phyloP scores from a whole-genome alignment of 2,113 vertebrate genomes.

The Melanotaenia duboulayi region DNA sequence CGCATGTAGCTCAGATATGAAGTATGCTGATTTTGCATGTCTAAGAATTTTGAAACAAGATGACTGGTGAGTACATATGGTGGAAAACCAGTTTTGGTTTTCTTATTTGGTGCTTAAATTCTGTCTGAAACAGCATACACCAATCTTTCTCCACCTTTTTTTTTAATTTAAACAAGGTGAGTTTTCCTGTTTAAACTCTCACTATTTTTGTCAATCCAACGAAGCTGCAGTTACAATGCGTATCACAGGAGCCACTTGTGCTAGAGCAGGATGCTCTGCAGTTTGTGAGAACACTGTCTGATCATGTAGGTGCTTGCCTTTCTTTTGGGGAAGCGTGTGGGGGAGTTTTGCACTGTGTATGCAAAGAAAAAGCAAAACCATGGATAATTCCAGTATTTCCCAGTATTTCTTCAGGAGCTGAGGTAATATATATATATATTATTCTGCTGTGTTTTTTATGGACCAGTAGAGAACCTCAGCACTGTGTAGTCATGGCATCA shows the following conservation, averaged over 20 bases:
- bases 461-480: conserved; percentile 17
- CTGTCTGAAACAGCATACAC: background rate
- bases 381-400: conserved; percentile 27
- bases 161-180: conserved; percentile 17
- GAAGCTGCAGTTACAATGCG: conserved; percentile 21
- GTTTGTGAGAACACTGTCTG: conserved; percentile 53
- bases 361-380: conserved; percentile 22
- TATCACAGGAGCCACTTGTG: conserved; percentile 39
- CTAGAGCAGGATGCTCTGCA: conserved; percentile 37
- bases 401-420: conserved; percentile 8
- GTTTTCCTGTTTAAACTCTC: conserved; percentile 16
- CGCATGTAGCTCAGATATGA: conserved; percentile 8
- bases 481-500: conserved; percentile 39
- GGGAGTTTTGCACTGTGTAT: conserved; percentile 55
- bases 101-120: conserved; percentile 1
- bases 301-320: conserved; percentile 59
- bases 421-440: background rate
- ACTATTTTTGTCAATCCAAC: conserved; percentile 13
- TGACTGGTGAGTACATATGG: background rate
- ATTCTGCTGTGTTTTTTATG: background rate
- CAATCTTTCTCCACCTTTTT: conserved; percentile 19
- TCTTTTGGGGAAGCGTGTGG: conserved; percentile 58
- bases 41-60: background rate
- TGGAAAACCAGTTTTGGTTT: background rate
- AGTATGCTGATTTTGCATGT: background rate